phyloP scores from a whole-genome alignment of 2,888 invertebrate genomes.

The Phalangium opilio region DNA sequence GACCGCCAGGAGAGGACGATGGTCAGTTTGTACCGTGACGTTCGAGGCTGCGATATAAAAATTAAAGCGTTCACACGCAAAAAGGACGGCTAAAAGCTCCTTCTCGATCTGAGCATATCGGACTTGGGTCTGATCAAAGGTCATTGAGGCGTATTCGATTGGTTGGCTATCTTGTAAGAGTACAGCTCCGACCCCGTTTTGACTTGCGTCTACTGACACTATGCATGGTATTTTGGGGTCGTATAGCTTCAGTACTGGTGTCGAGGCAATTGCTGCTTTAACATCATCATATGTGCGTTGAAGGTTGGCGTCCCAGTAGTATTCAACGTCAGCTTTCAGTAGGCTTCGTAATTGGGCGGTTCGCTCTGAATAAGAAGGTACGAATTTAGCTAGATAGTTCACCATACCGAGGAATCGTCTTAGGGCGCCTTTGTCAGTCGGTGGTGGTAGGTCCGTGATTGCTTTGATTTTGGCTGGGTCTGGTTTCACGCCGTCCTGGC shows the following conservation, averaged over 20 bases:
- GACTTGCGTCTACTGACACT: constrained; percentile 26
- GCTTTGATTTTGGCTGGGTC: constrained; percentile 4
- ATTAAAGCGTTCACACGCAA: no score
- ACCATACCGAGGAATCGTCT: constrained; percentile 8
- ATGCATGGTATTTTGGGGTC: constrained; percentile 20
- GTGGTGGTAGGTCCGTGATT: background rate
- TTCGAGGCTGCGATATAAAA: no score
- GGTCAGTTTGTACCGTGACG: constrained; percentile 28
- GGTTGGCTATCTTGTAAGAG: constrained; percentile 25
- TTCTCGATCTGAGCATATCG: constrained; percentile 29
- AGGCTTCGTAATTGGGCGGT: background rate
- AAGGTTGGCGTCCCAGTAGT: constrained; percentile 18
- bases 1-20: constrained; percentile 28
- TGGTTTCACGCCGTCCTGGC: constrained; percentile 1
- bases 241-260: constrained; percentile 25
- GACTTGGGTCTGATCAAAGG: constrained; percentile 24
- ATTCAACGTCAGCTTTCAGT: background rate
- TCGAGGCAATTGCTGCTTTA: constrained; percentile 22
- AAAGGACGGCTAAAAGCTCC: no score
- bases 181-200: constrained; percentile 26
- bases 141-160: constrained; percentile 27
- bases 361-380: no score
- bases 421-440: constrained; percentile 1
- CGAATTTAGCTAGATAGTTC: no score
- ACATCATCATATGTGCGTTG: constrained; percentile 22